Conservation (phyloP, 2,888 invertebrate genomes). For the Rhamphomyia laevipes region DNA sequence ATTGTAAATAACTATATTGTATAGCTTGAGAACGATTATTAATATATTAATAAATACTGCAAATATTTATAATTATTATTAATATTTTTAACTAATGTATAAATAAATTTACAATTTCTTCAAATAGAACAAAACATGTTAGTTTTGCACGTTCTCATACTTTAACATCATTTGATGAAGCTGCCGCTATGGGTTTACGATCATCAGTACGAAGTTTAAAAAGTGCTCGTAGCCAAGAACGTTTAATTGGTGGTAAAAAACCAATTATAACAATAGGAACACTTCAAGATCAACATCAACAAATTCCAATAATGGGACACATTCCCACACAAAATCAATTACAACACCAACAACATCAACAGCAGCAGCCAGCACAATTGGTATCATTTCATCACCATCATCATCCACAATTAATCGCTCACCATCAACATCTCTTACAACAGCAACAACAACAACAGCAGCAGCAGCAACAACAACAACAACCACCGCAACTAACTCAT, state of each 20-base stretch:
- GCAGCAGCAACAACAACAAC: slow-evolving; percentile 5
- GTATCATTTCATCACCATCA: slow-evolving; percentile 3
- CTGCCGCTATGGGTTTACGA: slow-evolving; percentile 39
- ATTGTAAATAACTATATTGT: slow-evolving; percentile 15
- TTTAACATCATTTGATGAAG: slow-evolving; percentile 71
- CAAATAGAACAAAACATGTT: slow-evolving; percentile 69
- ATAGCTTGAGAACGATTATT: too few species aligned
- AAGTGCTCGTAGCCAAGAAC: slow-evolving; percentile 50
- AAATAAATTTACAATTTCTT: not conserved
- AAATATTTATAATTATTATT: too few species aligned
- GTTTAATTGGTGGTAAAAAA: slow-evolving; percentile 63
- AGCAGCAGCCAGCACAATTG: slow-evolving; percentile 4
- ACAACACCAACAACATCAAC: slow-evolving; percentile 6
- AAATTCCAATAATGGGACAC: slow-evolving; percentile 1
- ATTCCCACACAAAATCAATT: not conserved
- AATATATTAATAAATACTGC: too few species aligned
- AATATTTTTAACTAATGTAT: not conserved
- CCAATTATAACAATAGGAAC: slow-evolving; percentile 33
- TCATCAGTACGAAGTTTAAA: slow-evolving; percentile 35
- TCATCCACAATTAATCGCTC: slow-evolving; percentile 2
- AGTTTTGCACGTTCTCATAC: slow-evolving; percentile 84
- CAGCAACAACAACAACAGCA: not conserved
- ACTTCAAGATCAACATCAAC: slow-evolving; percentile 28
- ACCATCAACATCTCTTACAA: not conserved
- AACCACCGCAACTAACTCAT: slow-evolving; percentile 12